Conservation (phyloP, 1,140 invertebrate species). For the Temnothorax longispinosus region DNA sequence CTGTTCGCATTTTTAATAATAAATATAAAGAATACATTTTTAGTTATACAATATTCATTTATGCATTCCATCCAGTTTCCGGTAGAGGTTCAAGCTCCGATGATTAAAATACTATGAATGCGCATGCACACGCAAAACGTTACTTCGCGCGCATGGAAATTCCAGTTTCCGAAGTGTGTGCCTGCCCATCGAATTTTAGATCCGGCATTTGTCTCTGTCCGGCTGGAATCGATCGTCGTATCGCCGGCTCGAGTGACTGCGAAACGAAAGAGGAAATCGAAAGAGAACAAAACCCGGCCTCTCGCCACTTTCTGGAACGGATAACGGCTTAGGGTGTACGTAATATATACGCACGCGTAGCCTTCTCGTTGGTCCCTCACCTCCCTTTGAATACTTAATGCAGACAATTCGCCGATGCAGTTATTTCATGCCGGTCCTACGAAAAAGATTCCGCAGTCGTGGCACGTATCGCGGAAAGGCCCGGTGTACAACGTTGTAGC, state of each 20-base stretch:
- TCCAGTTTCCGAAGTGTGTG: slow-evolving; percentile 49
- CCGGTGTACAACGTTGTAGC: slow-evolving; percentile 51
- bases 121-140: slow-evolving; percentile 4
- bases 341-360: slow-evolving; percentile 76
- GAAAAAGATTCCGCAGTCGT: slow-evolving; percentile 80
- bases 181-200: slow-evolving; percentile 34
- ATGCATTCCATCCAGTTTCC: background rate
- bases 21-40: background rate
- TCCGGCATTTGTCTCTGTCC: slow-evolving; percentile 53
- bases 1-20: background rate
- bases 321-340: slow-evolving; percentile 78
- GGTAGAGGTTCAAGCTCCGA: background rate
- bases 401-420: slow-evolving; percentile 84
- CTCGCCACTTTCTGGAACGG: slow-evolving; percentile 72
- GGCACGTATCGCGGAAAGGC: slow-evolving; percentile 77
- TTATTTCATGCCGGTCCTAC: slow-evolving; percentile 81
- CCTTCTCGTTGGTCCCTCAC: slow-evolving; percentile 78
- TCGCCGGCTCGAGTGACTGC: slow-evolving; percentile 56
- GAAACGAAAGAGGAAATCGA: slow-evolving; percentile 52
- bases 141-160: slow-evolving; percentile 46
- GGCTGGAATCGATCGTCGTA: slow-evolving; percentile 45
- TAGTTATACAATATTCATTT: slow-evolving; percentile 21
- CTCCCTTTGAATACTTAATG: slow-evolving; percentile 84
- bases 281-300: slow-evolving; percentile 63
- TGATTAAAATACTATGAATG: slow-evolving; percentile 42